Evolutionary conservation across 1,140 invertebrate genomes (phyloP).

Genomic region (Pantala flavescens): DNA sequence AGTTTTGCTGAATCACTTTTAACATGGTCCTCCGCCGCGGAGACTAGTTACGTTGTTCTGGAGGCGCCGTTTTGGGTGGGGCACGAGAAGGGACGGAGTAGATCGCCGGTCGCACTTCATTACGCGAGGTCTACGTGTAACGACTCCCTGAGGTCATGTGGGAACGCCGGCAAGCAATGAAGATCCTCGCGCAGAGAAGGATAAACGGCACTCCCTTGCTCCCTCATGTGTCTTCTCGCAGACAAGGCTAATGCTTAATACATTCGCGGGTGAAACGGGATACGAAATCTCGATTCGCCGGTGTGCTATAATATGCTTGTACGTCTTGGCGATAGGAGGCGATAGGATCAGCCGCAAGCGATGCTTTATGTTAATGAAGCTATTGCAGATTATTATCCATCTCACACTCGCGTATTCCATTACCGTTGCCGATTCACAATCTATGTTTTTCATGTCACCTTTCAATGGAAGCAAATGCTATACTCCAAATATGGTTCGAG

Average conservation of each 20-base stretch:
- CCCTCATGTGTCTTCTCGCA: not conserved
- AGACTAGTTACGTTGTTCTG: too few species aligned
- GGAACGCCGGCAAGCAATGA: not conserved
- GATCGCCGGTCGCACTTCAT: not conserved
- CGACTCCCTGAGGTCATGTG: not conserved
- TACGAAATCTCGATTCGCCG: conserved; percentile 8
- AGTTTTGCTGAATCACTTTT: too few species aligned
- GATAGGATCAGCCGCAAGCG: conserved; percentile 2
- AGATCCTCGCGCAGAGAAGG: not conserved
- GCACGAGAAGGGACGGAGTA: not conserved
- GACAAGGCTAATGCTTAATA: not conserved
- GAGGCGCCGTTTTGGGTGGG: too few species aligned
- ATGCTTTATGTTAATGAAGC: not conserved
- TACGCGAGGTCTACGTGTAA: not conserved
- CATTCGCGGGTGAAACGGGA: not conserved
- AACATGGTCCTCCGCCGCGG: too few species aligned
- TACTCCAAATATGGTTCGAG: too few species aligned
- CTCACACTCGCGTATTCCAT: too few species aligned
- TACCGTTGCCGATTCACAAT: too few species aligned
- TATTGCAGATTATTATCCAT: not conserved
- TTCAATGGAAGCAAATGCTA: too few species aligned
- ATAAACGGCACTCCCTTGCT: too few species aligned
- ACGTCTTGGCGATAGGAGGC: not conserved
- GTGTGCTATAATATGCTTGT: not conserved
- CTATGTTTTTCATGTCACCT: too few species aligned